Base-by-base conservation (phyloP, 2,797 vertebrate genomes). In the Peromyscus nudipes region DNA sequence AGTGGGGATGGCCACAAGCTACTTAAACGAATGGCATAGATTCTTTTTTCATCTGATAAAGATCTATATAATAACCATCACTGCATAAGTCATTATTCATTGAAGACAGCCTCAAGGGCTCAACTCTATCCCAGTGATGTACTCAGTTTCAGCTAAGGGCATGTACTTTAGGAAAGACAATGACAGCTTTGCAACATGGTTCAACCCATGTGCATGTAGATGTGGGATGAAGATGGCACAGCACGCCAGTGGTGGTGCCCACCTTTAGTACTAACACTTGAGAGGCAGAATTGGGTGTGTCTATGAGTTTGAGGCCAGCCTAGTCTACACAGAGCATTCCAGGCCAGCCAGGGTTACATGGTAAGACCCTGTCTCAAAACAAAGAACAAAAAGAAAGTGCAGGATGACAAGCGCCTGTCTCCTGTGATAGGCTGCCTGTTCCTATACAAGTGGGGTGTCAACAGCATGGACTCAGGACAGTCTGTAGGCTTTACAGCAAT, bases 101-200 rank as follows among this genome's bases (percentile, higher is more conserved):
- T 87, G 64, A 95, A 95, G 65, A 69, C 52, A 85, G 52, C 71
- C 84, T 37, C 8, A 77, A 79, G 96, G 73, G 85, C 69, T 91
- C 31, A 46, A 69, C 8, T 76, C 87, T 75, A 62, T 64, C 49
- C 91, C 77, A 88, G n/a, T 27, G 73, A 43, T 14, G 1, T 11
- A 55, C 49, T 83, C 49, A 37, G 31, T 31, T 46, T 34, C 23
- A 6, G 86, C 12, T 1, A 25, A 80, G 43, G 40, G 65, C 29
- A 2, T 1, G 17, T 16, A 34, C 64, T 62, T 86, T 1, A 77
- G 60, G 62, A 17, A 25, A 60, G 52, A 73, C 0, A 46, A 25
- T 17, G 1, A 43, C 25, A 52, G 52, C 17, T 64, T 79, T 55
- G 37, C 12, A 57, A 23, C 1, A 5, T 75, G 43, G 43, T 73